Conservation (phyloP, 2,888 invertebrate species). For the Icerya purchasi region DNA sequence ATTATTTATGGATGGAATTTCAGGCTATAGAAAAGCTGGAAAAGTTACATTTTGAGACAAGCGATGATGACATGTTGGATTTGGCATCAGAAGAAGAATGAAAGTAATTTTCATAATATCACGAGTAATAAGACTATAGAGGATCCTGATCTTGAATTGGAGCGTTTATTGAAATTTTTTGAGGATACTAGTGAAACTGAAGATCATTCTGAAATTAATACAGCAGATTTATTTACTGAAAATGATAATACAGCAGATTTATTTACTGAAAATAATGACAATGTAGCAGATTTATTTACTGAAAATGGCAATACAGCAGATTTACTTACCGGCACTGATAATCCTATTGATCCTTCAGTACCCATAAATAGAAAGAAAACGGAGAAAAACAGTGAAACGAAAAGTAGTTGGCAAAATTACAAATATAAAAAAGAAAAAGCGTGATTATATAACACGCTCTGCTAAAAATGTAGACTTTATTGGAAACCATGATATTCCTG, state of each 20-base stretch:
- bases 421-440: background rate
- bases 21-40: background rate
- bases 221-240: background rate
- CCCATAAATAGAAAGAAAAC: background rate
- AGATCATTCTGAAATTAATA: background rate
- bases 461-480: background rate
- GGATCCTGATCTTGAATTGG: background rate
- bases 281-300: background rate
- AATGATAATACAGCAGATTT: background rate
- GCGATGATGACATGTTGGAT: too few species aligned
- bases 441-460: background rate
- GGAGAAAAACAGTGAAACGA: background rate
- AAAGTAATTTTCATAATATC: background rate
- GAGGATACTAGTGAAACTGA: background rate
- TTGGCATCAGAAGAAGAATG: background rate
- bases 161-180: background rate
- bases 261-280: background rate
- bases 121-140: background rate
- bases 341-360: background rate
- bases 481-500: background rate
- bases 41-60: background rate
- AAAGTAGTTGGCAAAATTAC: background rate
- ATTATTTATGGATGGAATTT: background rate
- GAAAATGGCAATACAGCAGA: background rate
- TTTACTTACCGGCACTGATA: background rate